phyloP scores from a whole-genome alignment of 2,888 invertebrate species.

The Phengaris alcon region DNA sequence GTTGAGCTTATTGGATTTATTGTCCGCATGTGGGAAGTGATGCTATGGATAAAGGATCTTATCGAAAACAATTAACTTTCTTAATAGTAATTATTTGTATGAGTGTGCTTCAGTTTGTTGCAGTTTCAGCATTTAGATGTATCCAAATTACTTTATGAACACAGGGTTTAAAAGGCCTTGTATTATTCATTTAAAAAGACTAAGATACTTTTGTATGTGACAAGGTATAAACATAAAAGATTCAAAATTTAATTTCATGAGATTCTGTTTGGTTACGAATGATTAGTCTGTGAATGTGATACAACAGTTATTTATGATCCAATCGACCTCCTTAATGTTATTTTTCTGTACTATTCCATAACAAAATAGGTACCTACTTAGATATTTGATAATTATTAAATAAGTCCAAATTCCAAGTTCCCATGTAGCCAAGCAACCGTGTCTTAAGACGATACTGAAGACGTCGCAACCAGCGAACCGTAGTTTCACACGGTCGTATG shows the following conservation, averaged over 20 bases:
- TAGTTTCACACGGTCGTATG: slow-evolving; percentile 51
- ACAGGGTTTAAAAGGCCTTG: no score
- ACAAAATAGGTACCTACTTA: neutral
- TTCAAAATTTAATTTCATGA: no score
- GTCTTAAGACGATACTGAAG: slow-evolving; percentile 52
- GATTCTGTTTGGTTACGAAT: no score
- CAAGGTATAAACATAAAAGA: neutral
- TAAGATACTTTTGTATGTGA: neutral
- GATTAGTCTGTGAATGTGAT: no score
- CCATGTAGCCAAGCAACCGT: slow-evolving; percentile 48
- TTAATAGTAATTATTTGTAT: neutral
- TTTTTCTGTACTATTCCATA: neutral
- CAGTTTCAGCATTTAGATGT: no score
- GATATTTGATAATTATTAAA: slow-evolving; percentile 28
- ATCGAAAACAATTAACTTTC: slow-evolving; percentile 16
- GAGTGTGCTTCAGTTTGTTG: no score
- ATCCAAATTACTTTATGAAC: no score
- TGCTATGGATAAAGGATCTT: neutral
- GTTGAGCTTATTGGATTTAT: slow-evolving; percentile 43
- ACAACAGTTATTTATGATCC: no score
- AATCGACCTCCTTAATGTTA: neutral
- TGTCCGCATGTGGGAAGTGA: slow-evolving; percentile 12
- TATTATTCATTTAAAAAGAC: no score
- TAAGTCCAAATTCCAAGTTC: slow-evolving; percentile 43
- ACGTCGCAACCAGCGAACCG: slow-evolving; percentile 46